phyloP scores from a whole-genome alignment of 2,797 vertebrate genomes.

The Enteromius thamalakanensis region DNA sequence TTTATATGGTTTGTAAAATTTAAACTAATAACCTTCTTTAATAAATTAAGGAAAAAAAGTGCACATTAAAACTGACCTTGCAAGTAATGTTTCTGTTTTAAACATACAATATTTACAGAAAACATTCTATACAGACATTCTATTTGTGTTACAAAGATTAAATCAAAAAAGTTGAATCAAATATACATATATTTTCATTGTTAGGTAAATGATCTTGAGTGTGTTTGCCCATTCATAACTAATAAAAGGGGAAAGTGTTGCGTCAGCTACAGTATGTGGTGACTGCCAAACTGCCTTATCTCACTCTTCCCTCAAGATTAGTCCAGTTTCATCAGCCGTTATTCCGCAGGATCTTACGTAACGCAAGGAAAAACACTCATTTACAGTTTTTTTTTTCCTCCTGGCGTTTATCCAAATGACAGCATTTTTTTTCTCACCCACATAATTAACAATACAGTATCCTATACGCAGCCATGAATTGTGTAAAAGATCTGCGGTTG shows the following conservation, averaged over 20 bases:
- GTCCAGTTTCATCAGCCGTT: constrained; percentile 40
- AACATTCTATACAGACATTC: background rate
- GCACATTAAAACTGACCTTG: background rate
- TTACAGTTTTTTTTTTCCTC: background rate
- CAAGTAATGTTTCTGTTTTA: background rate
- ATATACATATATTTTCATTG: background rate
- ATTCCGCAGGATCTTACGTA: background rate
- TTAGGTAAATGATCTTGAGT: background rate
- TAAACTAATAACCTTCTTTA: too few relatives aligned
- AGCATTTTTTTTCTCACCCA: constrained; percentile 4
- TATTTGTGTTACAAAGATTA: background rate
- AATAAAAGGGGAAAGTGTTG: background rate
- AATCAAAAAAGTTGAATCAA: too few relatives aligned
- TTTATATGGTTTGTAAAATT: background rate
- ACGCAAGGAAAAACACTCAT: constrained; percentile 9
- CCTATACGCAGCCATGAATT: constrained; percentile 7
- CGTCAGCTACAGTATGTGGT: background rate
- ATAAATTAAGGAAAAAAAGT: too few relatives aligned
- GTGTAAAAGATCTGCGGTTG: constrained; percentile 40
- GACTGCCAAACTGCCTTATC: constrained; percentile 23
- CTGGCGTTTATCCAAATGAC: constrained; percentile 5
- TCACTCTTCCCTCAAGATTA: constrained; percentile 17
- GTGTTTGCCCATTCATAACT: background rate
- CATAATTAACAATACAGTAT: constrained; percentile 25
- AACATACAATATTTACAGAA: background rate